A percentile compares a stretch with the other conserved stretches of the same genome.
Conservation (phyloP, 1,140 invertebrate species). For the Drosophila littoralis region DNA sequence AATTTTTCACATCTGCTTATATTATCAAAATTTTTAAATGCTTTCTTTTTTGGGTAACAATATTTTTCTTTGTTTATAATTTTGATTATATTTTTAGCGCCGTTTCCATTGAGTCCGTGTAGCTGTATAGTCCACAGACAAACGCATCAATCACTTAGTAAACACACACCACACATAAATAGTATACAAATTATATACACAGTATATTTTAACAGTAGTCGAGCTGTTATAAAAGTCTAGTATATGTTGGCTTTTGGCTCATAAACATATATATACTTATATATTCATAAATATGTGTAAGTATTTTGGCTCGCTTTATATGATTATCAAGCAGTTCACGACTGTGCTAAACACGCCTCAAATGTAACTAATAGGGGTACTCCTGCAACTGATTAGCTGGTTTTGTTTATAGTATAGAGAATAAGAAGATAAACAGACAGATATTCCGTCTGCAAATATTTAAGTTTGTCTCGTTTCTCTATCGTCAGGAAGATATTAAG, state of each 20-base stretch:
- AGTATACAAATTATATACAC: constrained; percentile 36
- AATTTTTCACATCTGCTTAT: neutral
- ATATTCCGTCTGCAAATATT: no score
- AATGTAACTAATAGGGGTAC: constrained; percentile 3
- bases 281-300: constrained; percentile 30
- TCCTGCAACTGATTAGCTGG: neutral
- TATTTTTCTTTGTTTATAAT: constrained; percentile 26
- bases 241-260: constrained; percentile 38
- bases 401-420: neutral
- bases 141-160: constrained; percentile 37
- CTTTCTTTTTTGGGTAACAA: constrained; percentile 15
- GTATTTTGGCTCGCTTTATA: constrained; percentile 27
- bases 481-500: no score
- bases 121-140: constrained; percentile 39
- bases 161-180: constrained; percentile 41
- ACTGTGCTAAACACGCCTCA: constrained; percentile 19
- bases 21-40: constrained; percentile 3
- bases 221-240: constrained; percentile 15
- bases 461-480: no score
- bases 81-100: constrained; percentile 68
- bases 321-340: constrained; percentile 2
- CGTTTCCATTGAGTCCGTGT: constrained; percentile 68
- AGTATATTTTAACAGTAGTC: constrained; percentile 15
- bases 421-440: no score
- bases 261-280: constrained; percentile 34